Evolutionary conservation across 2,797 vertebrate genomes (phyloP), one percentile per base, ranked within the genome.

Genomic region (Ibycter americanus): DNA sequence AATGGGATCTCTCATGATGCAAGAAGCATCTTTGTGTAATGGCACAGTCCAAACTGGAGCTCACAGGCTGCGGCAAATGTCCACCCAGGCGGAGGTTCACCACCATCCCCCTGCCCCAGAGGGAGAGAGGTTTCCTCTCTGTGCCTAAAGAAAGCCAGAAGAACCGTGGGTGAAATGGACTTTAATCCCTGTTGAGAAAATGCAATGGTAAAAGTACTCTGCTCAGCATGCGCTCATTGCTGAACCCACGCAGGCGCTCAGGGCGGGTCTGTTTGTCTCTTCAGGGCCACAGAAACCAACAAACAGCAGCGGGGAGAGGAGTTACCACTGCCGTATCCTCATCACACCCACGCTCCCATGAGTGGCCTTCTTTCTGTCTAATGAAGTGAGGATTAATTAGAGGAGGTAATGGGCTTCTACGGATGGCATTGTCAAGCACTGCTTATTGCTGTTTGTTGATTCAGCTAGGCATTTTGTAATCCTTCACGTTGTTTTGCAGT

Each of bases 341-440:
- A 36, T 44, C 44, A 80, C 89, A 3, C 95, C 90, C 93, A 97
- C 94, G 10, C 56, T 13, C 36, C 58, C 72, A 44, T 13, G 44
- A 62, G 72, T 22, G 91, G 81, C 86, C 95, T 90, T 91, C 94
- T 87, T 92, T 76, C 74, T 93, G 55, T 77, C 86, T 93, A 84
- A 96, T 25, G 66, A 95, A 91, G 81, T 54, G 76, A 17, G 91
- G 52, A 87, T 82, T 96, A 97, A 97, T 95, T 96, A 96, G 91
- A 93, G 87, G 80, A 78, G 84, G 70, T 81, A 66, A 90, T 87
- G 91, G 79, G 81, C 78, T 87, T 90, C 94, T 66, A 25, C 1
- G 20, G 87, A 20, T 31, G 4, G 87, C 65, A 34, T 10, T 62
- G 71, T 59, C 74, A 32, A 70, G 81, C 20, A 3, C 70, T 49